phyloP scores from a whole-genome alignment of 2,797 vertebrate species.

The Leontocebus nigricollis region DNA sequence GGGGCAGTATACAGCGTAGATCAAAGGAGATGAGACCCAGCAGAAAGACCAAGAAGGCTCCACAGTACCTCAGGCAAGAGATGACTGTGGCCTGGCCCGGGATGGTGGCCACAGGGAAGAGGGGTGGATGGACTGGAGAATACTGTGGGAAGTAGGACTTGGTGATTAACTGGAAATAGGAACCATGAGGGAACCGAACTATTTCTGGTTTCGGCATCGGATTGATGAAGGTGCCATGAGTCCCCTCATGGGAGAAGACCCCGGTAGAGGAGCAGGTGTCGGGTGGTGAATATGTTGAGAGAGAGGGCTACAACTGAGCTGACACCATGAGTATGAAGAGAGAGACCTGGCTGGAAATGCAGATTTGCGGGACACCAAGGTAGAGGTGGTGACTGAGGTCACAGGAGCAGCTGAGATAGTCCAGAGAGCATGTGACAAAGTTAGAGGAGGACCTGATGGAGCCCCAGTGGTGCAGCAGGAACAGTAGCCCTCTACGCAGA shows the following conservation, averaged over 20 bases:
- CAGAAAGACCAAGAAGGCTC: not conserved
- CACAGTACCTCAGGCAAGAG: not conserved
- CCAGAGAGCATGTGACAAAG: not conserved
- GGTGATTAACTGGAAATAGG: not conserved
- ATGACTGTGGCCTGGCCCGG: not conserved
- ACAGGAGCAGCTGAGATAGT: not conserved
- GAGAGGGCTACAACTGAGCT: not conserved
- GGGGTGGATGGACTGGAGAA: not conserved
- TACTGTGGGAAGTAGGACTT: not conserved
- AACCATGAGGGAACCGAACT: not conserved
- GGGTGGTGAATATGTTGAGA: not conserved
- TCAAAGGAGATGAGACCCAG: not conserved
- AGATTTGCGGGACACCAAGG: not conserved
- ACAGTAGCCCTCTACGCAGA: not conserved
- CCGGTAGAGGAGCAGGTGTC: accelerated
- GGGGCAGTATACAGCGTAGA: not conserved
- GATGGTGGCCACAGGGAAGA: not conserved
- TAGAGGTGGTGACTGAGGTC: not conserved
- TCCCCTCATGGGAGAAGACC: not conserved
- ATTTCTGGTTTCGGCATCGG: not conserved
- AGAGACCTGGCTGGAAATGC: not conserved
- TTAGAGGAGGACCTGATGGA: not conserved
- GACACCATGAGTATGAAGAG: not conserved
- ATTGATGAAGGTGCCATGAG: not conserved
- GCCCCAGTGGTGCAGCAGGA: not conserved